phyloP scores from a whole-genome alignment of 2,888 invertebrate genomes.

The Rosalia funebris region DNA sequence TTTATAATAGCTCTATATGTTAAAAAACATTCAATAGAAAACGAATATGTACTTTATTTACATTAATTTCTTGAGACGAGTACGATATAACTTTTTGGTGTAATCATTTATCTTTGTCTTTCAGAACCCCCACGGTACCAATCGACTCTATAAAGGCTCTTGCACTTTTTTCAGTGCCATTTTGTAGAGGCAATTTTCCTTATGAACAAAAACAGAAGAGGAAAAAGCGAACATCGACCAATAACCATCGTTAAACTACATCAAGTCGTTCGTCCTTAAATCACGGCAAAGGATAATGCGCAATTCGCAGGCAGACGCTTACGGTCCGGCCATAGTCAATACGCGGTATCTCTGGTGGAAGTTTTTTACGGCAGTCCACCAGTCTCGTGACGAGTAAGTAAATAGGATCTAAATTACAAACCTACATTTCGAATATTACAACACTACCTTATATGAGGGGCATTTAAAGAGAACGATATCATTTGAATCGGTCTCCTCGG shows the following conservation, averaged over 20 bases:
- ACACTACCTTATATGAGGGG: constrained; percentile 46
- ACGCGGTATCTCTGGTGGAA: constrained; percentile 42
- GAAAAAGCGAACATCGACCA: constrained; percentile 38
- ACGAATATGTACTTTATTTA: no score
- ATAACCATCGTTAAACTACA: constrained; percentile 42
- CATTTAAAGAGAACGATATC: constrained; percentile 49
- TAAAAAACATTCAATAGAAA: no score
- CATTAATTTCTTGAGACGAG: no score
- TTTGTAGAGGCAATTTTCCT: constrained; percentile 35
- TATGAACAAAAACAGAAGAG: constrained; percentile 39
- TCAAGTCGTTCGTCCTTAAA: constrained; percentile 36
- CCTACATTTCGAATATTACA: constrained; percentile 54
- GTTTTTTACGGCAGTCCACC: constrained; percentile 43
- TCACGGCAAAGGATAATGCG: constrained; percentile 53
- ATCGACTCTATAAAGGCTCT: constrained; percentile 34
- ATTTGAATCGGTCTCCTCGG: constrained; percentile 51
- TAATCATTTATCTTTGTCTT: neutral
- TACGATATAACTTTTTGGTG: no score
- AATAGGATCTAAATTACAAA: constrained; percentile 54
- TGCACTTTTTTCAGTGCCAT: constrained; percentile 36
- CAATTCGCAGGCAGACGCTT: constrained; percentile 55
- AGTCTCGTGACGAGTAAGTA: constrained; percentile 52
- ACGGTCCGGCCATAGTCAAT: constrained; percentile 32
- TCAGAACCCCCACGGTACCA: constrained; percentile 5
- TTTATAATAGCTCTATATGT: no score